Evolutionary conservation across 1,140 invertebrate species (phyloP), one percentile per base, ranked within the genome.

Genomic region (Drusus annulatus): DNA sequence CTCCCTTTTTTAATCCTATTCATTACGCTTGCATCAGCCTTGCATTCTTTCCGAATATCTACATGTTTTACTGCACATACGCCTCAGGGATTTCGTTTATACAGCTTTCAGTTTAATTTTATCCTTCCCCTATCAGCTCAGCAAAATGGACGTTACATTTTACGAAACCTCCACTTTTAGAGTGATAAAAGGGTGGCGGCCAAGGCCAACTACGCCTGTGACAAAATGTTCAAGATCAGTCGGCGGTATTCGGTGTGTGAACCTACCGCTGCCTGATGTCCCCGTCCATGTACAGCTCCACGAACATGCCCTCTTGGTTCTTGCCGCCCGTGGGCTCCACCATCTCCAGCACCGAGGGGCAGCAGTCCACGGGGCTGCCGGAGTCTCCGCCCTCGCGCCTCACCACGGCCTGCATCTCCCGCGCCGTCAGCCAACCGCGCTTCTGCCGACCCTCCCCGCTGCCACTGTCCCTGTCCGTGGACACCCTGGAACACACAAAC

Each of bases 341-440:
- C 91, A 95, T 93, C 86, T 96, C 94, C 80, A 92, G 88, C 16
- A 94, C 91, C 25, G 93, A 92, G 21, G 95, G 95, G 88, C 96
- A 97, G 88, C 95, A 97, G 84, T 96, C 93, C 52, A 94, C 93
- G 21, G 90, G 86, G 25, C 87, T 87, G 79, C 90, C 90, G 36
- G 88, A 85, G 65, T 91, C 90, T 63, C 89, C 88, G 62, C 89
- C 90, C 87, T 94, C 93, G 75, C 88, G 86, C 78, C 91, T 88
- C 83, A 94, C 86, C 73, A 93, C 87, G 83, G 88, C 86, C 87
- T 93, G 92, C 89, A 94, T 93, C 85, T 94, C 92, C 80, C 91
- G 87, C 80, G 89, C 87, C 74, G 86, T 87, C 81, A 89, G 80
- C 81, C 86, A 85, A 23, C 79, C 80, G 25, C 80, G 80, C 62